Base-by-base conservation (phyloP, 2,888 invertebrate genomes). In the Blomia tropicalis region DNA sequence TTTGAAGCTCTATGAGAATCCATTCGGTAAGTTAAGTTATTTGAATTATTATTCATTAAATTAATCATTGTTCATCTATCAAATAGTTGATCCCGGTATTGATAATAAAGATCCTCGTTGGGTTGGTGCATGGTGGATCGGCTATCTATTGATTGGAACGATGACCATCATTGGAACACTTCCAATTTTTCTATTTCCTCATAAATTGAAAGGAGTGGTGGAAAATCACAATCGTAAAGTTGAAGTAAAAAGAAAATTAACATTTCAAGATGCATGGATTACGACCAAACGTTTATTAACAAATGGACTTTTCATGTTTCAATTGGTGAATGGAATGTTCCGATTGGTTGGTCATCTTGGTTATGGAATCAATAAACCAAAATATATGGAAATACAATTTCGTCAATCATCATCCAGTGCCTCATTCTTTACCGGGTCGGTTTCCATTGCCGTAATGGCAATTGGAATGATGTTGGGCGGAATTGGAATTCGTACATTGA, bases 81-180 rank as follows among this genome's bases (percentile, higher is more conserved):
- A 58, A 59, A 4, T 53, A 69, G 69, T 66, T 59, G 66, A 66
- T 32, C 68, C 69, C 1, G 66, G 66, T 4, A 66, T 70, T 23
- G 60, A 63, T 30, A 43, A 61, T 7, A 62, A 62, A 17, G 70
- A 70, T 60, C 70, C 69, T 7, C 66, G 69, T 31, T 70, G 69
- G 70, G 66, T 70, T 1, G 69, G 69, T 22, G 68, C 19, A 41
- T 54, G 36, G 32, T 70, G 70, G 70, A 61, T 70, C 51, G 70
- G 70, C 22, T 70, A 69, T 44, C 43, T 70, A 14, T 60, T 69
- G 14, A 47, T 69, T 17, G 70, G 70, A 1, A n/a, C 62, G 5
- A 51, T 64, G 2, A 58, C 68, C 2, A 43, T 67, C 0, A 3
- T 69, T 14, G 65, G 68, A 31, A 62, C 69, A 1, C 17, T 67